Evolutionary conservation across 37 sponge, comb jelly and placozoan species (phyloP).

Genomic region (Theonella swinhoei): DNA sequence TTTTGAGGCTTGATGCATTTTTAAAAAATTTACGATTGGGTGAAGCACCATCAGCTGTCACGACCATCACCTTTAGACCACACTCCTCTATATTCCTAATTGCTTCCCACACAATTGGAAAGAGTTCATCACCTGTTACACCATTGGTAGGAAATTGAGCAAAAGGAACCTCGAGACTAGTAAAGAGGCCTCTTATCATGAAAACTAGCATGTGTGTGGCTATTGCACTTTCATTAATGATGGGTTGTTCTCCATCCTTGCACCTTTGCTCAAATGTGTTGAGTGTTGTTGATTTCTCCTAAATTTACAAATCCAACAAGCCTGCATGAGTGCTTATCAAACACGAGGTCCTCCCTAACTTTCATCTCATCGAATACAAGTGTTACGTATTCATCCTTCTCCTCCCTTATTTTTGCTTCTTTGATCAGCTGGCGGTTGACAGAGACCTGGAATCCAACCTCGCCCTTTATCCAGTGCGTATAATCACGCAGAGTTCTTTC

Average conservation of each 20-base stretch:
- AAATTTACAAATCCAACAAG: constrained; percentile 14
- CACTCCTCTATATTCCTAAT: constrained; percentile 29
- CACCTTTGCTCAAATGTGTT: background rate
- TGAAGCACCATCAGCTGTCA: constrained; percentile 38
- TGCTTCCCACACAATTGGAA: constrained; percentile 57
- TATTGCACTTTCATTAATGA: background rate
- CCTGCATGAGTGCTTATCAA: background rate
- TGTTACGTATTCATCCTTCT: background rate
- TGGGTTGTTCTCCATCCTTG: background rate
- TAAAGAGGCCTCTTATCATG: constrained; percentile 15
- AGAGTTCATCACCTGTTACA: constrained; percentile 3
- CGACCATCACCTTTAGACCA: constrained; percentile 42
- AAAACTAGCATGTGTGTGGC: constrained; percentile 18
- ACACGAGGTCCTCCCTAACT: no score
- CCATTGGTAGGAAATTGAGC: constrained; percentile 19
- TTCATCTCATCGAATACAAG: constrained; percentile 23
- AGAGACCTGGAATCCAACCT: constrained; percentile 2
- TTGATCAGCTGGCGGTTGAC: no score
- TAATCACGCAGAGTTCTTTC: constrained; percentile 32
- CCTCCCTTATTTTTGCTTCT: no score
- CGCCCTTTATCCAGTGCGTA: constrained; percentile 6
- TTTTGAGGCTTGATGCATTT: background rate
- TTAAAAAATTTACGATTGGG: constrained; percentile 23
- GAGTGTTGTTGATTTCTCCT: constrained; percentile 15
- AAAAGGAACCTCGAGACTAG: constrained; percentile 8